Evolutionary conservation across 2,113 vertebrate species (phyloP), one percentile per base, ranked within the genome.

Genomic region (Nematolebias whitei): DNA sequence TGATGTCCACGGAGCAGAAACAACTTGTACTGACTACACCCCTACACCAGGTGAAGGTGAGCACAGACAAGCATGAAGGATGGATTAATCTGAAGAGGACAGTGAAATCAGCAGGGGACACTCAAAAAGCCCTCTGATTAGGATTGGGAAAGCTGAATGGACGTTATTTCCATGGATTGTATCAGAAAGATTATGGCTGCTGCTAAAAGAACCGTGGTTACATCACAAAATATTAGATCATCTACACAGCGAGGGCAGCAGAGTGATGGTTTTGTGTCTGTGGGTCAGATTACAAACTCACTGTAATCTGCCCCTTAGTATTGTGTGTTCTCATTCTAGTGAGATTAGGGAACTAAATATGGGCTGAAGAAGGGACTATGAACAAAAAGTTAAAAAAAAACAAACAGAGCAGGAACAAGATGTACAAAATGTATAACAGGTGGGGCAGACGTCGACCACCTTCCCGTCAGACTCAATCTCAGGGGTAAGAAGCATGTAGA

Each of bases 281-380:
- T 75, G 65, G 84, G 87, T 88, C 83, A 83, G 84, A 90, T 88
- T 87, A 85, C 49, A 60, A 51, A 14, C 65, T 14, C 38, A 23
- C 69, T 72, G 68, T 81, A 88, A 87, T 89, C 78, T 74, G 47
- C 38, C 41, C n/a, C 51, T 61, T 41, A 40, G 63, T 61, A 47
- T 61, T 62, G 51, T 45, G 49, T 39, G 59, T 54, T 76, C 51
- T 61, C 55, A 72, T 78, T 86, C 66, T 76, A 45, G 14, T 45
- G 49, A 76, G 84, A 85, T 88, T 85, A 87, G 32, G 79, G 53
- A 23, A 38, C 20, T 51, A 29, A 57, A 52, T 48, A 41, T 1
- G 15, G 29, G 53, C 50, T 5, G 18, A 57, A 63, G 67, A 45
- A 60, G 51, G 74, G 45, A 47, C 38, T 69, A 53, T 20, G 20